A percentile compares a stretch with the other conserved stretches of the same genome.
Conservation (phyloP, 2,888 invertebrate species). For the Agriopis leucophaearia region DNA sequence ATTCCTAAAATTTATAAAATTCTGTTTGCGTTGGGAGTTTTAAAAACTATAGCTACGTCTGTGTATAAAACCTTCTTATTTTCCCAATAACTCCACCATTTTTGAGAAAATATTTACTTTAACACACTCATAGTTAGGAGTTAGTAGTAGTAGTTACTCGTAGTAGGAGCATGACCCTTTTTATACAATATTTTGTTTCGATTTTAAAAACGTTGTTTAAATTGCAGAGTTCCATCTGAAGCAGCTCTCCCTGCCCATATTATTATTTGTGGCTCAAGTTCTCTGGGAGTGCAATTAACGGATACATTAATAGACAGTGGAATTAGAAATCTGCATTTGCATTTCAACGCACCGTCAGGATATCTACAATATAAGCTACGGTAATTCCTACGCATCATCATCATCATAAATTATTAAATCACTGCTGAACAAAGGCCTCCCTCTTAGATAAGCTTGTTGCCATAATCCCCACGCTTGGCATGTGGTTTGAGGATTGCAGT, state of each 20-base stretch:
- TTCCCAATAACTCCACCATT: too few species aligned
- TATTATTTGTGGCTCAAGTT: slow-evolving; percentile 54
- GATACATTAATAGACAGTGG: slow-evolving; percentile 58
- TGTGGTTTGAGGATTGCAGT: too few species aligned
- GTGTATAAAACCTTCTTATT: too few species aligned
- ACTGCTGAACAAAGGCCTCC: too few species aligned
- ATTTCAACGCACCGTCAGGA: slow-evolving; percentile 40
- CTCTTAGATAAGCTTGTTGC: too few species aligned
- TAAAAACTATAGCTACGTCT: too few species aligned
- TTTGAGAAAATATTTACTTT: too few species aligned
- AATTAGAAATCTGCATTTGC: slow-evolving; percentile 54
- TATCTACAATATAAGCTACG: slow-evolving; percentile 42
- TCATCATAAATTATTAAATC: not conserved
- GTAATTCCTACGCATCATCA: slow-evolving; percentile 42
- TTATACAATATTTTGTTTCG: not conserved
- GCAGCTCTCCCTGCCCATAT: slow-evolving; percentile 49
- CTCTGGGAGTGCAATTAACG: slow-evolving; percentile 52
- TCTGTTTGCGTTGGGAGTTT: too few species aligned
- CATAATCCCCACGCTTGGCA: too few species aligned
- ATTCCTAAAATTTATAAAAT: too few species aligned
- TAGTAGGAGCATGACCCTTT: too few species aligned
- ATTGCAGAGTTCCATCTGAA: slow-evolving; percentile 53
- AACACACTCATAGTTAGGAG: too few species aligned
- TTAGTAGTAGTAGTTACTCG: not conserved
- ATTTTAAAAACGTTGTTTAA: not conserved